These are phyloP conservation scores for Penaeus vannamei DNA, from an alignment of 1,140 invertebrate species.

Conservation along the genomic window DNA sequence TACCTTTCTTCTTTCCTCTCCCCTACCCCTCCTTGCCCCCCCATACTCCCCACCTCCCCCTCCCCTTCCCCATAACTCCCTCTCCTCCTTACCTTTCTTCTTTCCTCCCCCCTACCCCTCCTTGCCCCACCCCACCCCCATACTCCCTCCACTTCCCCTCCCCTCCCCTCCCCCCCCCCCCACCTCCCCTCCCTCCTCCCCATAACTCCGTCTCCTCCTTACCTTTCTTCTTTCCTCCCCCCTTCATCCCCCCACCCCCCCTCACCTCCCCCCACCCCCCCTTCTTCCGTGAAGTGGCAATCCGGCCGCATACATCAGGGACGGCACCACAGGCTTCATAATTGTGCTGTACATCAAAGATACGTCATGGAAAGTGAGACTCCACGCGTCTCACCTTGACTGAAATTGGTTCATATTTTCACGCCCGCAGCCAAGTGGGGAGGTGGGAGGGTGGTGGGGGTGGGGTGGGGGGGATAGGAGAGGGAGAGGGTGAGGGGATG, in stretches of 20 bases:
- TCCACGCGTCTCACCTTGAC: constrained; percentile 55
- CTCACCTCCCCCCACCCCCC: neutral
- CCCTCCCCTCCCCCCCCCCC: too few relatives aligned
- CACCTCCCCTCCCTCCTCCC: too few relatives aligned
- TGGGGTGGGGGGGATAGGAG: neutral
- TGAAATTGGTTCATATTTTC: constrained; percentile 60
- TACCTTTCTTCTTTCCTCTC: too few relatives aligned
- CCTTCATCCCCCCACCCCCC: neutral
- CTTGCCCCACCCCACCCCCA: too few relatives aligned
- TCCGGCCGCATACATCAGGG: constrained; percentile 52
- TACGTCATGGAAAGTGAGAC: constrained; percentile 46
- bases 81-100: too few relatives aligned
- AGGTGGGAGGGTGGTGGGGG: neutral
- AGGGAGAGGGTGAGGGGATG: neutral
- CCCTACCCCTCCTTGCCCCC: too few relatives aligned
- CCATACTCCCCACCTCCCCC: too few relatives aligned
- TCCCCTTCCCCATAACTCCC: too few relatives aligned
- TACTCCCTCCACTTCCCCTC: too few relatives aligned
- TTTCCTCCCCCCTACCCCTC: too few relatives aligned
- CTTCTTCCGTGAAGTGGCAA: constrained; percentile 31
- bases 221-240: too few relatives aligned
- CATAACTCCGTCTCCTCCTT: too few relatives aligned
- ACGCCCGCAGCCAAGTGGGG: constrained; percentile 36
- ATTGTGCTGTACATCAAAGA: constrained; percentile 58
- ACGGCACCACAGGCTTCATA: constrained; percentile 47